Evolutionary conservation across 1,140 invertebrate species (phyloP).

Genomic region (Drosophila parabipectinata): DNA sequence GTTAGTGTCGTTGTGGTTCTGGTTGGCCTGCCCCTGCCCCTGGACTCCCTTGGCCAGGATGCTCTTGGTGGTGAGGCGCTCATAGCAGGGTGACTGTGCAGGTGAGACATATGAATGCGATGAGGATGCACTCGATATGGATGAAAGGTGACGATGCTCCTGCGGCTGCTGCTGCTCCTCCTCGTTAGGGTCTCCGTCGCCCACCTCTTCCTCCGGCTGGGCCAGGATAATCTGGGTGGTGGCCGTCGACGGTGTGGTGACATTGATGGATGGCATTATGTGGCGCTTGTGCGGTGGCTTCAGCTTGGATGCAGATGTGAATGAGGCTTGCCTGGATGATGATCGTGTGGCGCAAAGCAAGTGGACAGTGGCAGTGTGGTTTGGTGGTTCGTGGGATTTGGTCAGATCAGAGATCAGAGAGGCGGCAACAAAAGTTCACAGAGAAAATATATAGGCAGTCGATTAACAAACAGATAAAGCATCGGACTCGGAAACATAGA

Average conservation of each 20-base stretch:
- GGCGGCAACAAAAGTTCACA: conserved; percentile 77
- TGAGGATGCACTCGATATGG: conserved; percentile 56
- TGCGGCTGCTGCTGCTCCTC: conserved; percentile 16
- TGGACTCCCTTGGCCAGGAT: conserved; percentile 55
- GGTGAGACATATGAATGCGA: conserved; percentile 65
- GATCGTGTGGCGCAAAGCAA: conserved; percentile 53
- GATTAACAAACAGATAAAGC: conserved; percentile 74
- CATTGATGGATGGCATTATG: conserved; percentile 73
- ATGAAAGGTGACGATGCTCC: conserved; percentile 25
- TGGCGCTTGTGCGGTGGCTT: conserved; percentile 67
- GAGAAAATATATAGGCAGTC: conserved; percentile 69
- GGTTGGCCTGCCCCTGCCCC: background rate
- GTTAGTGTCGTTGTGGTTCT: conserved; percentile 33
- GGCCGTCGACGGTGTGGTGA: conserved; percentile 73
- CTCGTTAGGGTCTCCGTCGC: background rate
- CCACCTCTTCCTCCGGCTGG: conserved; percentile 14
- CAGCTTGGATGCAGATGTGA: conserved; percentile 35
- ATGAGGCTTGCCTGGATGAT: conserved; percentile 40
- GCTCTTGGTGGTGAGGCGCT: conserved; percentile 68
- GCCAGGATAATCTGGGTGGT: conserved; percentile 76
- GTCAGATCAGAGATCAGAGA: conserved; percentile 17
- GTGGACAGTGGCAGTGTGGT: conserved; percentile 46
- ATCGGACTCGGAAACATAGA: conserved; percentile 24
- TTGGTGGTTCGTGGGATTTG: conserved; percentile 25
- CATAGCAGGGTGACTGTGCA: conserved; percentile 58